Evolutionary conservation across 2,113 vertebrate genomes (phyloP).

Genomic region (Ceyx cyanopectus): DNA sequence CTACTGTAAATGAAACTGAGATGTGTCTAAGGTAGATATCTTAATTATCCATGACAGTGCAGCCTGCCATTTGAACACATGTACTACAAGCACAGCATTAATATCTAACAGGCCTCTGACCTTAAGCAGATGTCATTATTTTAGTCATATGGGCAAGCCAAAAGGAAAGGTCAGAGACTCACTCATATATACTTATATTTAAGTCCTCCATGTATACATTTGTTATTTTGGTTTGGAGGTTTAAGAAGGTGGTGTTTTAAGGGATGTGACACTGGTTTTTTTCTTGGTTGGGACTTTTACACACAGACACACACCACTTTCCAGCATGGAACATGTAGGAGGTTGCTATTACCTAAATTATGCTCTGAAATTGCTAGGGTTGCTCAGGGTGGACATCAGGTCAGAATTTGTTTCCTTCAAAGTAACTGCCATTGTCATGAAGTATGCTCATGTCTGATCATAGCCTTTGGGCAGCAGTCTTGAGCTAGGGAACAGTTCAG

Average conservation of each 20-base stretch:
- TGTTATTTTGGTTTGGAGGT: neutral
- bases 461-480: neutral
- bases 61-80: neutral
- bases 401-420: neutral
- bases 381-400: neutral
- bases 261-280: accelerated
- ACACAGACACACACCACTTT: neutral
- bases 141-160: conserved; percentile 30
- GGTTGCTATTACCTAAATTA: neutral
- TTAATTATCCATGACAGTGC: conserved; percentile 30
- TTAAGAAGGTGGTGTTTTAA: neutral
- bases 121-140: conserved; percentile 51
- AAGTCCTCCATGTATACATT: neutral
- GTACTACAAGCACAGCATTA: neutral
- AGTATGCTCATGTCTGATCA: neutral
- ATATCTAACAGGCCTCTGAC: conserved; percentile 31
- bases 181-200: neutral
- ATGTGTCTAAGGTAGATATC: neutral
- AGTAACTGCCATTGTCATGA: neutral
- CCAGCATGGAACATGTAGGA: accelerated
- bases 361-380: neutral
- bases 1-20: neutral
- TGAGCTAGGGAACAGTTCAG: neutral
- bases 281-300: neutral
- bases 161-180: conserved; percentile 30